These are phyloP conservation scores for Parotia lawesii DNA, from an alignment of 2,113 vertebrate genomes.

Conservation along the genomic window DNA sequence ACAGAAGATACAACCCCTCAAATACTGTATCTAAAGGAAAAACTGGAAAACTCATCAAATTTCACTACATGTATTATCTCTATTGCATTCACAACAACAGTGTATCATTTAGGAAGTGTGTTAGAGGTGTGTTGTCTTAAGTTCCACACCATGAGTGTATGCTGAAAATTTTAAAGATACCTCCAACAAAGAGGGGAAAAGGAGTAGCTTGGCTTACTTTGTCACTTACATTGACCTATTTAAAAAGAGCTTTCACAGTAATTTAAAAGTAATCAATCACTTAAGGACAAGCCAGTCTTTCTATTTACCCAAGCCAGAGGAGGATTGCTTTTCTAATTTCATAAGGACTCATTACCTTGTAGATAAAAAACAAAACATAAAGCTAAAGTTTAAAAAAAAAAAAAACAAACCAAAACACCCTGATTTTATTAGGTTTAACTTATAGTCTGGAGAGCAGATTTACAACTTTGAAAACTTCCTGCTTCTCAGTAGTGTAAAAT, in stretches of 20 bases:
- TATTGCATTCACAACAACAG: not conserved
- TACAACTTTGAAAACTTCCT: not conserved
- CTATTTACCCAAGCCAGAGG: slow-evolving; percentile 39
- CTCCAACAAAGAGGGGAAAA: not conserved
- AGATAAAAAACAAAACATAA: not conserved
- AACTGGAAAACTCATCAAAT: not conserved
- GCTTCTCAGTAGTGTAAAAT: not conserved
- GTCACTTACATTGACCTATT: not conserved
- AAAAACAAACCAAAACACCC: not conserved
- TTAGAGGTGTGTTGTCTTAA: not conserved
- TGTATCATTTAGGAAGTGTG: not conserved
- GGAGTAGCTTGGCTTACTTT: slow-evolving; percentile 9
- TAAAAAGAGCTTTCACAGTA: slow-evolving; percentile 38
- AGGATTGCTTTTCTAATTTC: slow-evolving; percentile 30
- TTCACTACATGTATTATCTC: not conserved
- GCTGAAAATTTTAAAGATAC: not conserved
- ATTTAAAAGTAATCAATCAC: slow-evolving; percentile 56
- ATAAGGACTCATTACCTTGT: slow-evolving; percentile 5
- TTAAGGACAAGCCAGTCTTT: slow-evolving; percentile 26
- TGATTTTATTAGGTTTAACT: not conserved
- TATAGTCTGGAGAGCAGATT: not conserved
- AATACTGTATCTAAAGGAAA: not conserved
- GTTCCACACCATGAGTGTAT: not conserved
- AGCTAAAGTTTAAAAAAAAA: not conserved
- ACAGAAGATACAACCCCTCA: not conserved